Evolutionary conservation across 23 tunicate species (phyloP).

Genomic region (Clavelina lepadiformis): DNA sequence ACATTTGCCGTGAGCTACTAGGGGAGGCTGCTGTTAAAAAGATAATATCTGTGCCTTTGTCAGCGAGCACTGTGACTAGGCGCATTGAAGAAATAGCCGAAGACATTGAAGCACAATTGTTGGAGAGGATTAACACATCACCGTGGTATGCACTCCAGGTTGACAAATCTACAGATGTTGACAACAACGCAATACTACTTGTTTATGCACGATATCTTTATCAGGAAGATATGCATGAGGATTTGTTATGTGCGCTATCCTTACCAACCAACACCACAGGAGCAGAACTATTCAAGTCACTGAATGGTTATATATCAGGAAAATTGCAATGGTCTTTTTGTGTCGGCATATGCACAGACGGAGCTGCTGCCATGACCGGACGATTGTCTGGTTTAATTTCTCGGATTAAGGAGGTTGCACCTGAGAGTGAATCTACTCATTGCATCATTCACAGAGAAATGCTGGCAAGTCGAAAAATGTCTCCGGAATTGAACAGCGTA

Average conservation of each 20-base stretch:
- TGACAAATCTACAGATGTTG: slow-evolving; percentile 30
- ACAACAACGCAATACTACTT: slow-evolving; percentile 16
- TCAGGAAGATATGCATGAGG: slow-evolving; percentile 15
- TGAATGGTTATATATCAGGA: slow-evolving; percentile 15
- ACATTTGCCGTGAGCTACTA: slow-evolving; percentile 26
- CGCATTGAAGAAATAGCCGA: slow-evolving; percentile 26
- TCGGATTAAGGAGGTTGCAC: slow-evolving; percentile 34
- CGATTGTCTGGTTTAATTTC: slow-evolving; percentile 40
- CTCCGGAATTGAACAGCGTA: slow-evolving; percentile 41
- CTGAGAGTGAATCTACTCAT: slow-evolving; percentile 23
- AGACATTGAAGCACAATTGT: slow-evolving; percentile 25
- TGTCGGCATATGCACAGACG: slow-evolving; percentile 65
- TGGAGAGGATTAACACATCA: slow-evolving; percentile 13
- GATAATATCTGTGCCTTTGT: slow-evolving; percentile 20
- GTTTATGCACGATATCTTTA: slow-evolving; percentile 48
- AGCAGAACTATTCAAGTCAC: slow-evolving; percentile 4
- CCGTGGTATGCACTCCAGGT: slow-evolving; percentile 19
- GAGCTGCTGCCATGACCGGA: slow-evolving; percentile 66
- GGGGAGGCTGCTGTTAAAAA: slow-evolving; percentile 30
- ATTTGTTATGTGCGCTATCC: slow-evolving; percentile 27
- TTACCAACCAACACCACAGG: slow-evolving; percentile 52
- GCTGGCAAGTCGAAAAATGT: slow-evolving; percentile 40
- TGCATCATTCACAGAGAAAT: slow-evolving; percentile 58
- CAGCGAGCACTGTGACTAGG: slow-evolving; percentile 19
- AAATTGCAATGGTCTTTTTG: slow-evolving; percentile 48